A percentile compares a stretch with the other conserved stretches of the same genome.
Evolutionary conservation across 2,888 invertebrate species (phyloP).

Genomic region (Muschampia plurimacula): DNA sequence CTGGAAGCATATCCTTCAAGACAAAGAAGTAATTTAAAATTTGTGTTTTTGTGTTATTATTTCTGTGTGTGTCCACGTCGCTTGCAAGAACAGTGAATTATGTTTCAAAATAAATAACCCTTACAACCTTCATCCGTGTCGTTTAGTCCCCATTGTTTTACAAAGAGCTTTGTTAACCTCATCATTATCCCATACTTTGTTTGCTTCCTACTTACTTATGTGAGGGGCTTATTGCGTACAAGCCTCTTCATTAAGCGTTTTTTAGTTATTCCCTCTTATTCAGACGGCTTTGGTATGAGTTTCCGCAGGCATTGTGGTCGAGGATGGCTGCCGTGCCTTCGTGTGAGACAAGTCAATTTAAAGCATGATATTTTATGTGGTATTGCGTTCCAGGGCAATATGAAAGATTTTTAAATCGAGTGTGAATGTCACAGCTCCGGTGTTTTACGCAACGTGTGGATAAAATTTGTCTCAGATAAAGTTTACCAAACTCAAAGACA

Average conservation of each 20-base stretch:
- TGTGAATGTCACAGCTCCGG: neutral
- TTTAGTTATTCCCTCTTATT: conserved; percentile 41
- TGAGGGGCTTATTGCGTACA: conserved; percentile 44
- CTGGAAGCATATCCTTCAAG: too few species aligned
- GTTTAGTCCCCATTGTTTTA: conserved; percentile 37
- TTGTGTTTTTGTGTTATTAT: too few species aligned
- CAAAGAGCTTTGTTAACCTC: conserved; percentile 41
- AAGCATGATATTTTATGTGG: neutral
- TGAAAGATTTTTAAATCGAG: neutral
- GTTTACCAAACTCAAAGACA: too few species aligned
- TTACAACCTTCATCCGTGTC: conserved; percentile 37
- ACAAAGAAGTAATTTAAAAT: too few species aligned
- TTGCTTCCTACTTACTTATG: conserved; percentile 33
- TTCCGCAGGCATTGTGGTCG: neutral
- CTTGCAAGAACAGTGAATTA: conserved; percentile 26
- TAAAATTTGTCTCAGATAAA: too few species aligned
- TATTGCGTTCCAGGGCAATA: neutral
- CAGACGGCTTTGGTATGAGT: neutral
- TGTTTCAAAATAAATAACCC: conserved; percentile 39
- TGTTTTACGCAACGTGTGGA: too few species aligned
- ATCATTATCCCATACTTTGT: conserved; percentile 44
- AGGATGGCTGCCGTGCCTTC: neutral
- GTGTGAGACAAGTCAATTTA: neutral
- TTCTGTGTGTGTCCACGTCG: neutral
- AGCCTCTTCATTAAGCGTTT: conserved; percentile 42